Evolutionary conservation across 2,797 vertebrate genomes (phyloP).

Genomic region (Prionace glauca): DNA sequence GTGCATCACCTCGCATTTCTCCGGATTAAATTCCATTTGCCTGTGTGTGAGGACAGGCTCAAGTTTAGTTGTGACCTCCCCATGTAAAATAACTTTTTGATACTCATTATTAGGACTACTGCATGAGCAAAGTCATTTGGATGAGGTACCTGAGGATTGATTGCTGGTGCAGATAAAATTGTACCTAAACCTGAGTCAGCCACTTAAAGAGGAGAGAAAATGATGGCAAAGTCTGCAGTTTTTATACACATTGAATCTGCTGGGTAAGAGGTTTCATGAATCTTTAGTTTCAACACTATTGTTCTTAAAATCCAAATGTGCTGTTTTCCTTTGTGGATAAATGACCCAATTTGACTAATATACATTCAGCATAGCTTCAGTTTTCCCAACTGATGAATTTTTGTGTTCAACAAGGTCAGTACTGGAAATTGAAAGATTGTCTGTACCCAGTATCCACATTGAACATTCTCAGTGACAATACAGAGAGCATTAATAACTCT

Average conservation of each 20-base stretch:
- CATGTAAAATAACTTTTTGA: not conserved
- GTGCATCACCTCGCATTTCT: too few relatives aligned
- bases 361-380: not conserved
- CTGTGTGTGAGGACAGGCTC: not conserved
- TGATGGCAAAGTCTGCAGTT: not conserved
- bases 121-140: not conserved
- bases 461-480: not conserved
- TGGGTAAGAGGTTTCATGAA: not conserved
- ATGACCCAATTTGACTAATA: not conserved
- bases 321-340: conserved; percentile 13
- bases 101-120: not conserved
- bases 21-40: too few relatives aligned
- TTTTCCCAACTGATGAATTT: conserved; percentile 1
- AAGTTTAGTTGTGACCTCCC: not conserved
- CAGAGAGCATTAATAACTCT: not conserved
- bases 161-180: not conserved
- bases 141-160: not conserved
- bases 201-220: not conserved
- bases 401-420: not conserved
- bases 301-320: conserved; percentile 5
- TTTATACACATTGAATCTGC: not conserved
- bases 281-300: not conserved
- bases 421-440: not conserved
- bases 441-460: not conserved
- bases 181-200: not conserved